Evolutionary conservation across 2,797 vertebrate genomes (phyloP), one percentile per base, ranked within the genome.

Genomic region (Thunnus albacares): DNA sequence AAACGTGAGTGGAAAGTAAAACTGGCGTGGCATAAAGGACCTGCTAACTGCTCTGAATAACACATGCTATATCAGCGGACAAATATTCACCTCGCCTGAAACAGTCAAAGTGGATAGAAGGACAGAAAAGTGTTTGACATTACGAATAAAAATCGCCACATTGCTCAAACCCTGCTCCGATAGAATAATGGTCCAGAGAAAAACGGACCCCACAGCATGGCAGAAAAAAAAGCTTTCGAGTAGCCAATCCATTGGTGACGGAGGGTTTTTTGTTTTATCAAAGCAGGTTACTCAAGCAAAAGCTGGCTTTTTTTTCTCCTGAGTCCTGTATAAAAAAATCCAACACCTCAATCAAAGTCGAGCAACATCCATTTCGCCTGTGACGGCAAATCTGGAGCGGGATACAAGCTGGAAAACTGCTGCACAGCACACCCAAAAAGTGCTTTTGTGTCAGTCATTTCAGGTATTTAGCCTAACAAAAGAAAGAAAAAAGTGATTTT

Each of bases 1-100:
- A 92, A 93, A 96, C 96, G 96, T 96, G 96, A 96, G 94, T 63
- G 88, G 95, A 95, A 95, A 96, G 95, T 95, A 80, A 96, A 96
- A 89, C 92, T 80, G 90, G 77, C 80, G 59, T 53, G 80, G 90
- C 83, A 92, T 92, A 93, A 94, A 93, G 89, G 87, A 87, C 47
- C 86, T 61, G 79, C 81, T 69, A 75, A 84, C 84, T 78, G 80
- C 81, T 77, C 79, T 71, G 80, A 86, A 92, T 72, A 87, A 91
- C 82, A 81, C 84, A 79, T 60, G 38, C 71, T 55, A 56, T 58
- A 83, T 70, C 66, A 55, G 51, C 77, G 74, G 78, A 55, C 71
- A 69, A 45, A 59, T 51, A 71, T 59, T 10, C 56, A 13, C 57
- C 43, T 47, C 51, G n/a, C 43, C 58, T 24, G 12, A 24, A 49